Evolutionary conservation across 2,113 vertebrate genomes (phyloP), one percentile per base, ranked within the genome.

Genomic region (Ceyx melanurus): DNA sequence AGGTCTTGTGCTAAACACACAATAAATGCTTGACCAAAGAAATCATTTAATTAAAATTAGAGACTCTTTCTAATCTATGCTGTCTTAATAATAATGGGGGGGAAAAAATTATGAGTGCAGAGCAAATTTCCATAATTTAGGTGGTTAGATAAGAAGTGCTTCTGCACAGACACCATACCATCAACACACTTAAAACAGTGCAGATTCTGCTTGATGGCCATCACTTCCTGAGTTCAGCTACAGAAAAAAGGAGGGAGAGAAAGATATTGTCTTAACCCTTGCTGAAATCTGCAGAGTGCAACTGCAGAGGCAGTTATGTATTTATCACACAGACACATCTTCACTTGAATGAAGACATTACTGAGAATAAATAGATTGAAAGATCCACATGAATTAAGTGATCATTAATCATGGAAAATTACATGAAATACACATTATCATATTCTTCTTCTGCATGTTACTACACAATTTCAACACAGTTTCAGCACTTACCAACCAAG

Each of bases 391-490:
- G 3, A 72, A 88, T 62, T n/a, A 42, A 26, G 16, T 50, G 56
- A 54, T 35, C 17, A 21, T 5, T 35, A 4, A 20, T 8, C 20
- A 51, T 0, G 1, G 61, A 48, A 82, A 58, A 43, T 9, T 0
- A 56, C 22, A 65, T 15, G 22, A 88, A 80, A 84, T 48, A 48
- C 3, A 53, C 0, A 0, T 50, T 33, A 5, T 19, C 7, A 31
- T n/a, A 31, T 33, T 89, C 53, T 82, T 26, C 14, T 62, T 57
- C 40, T 54, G 5, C 4, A 11, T 45, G 21, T 50, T 88, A 25
- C 16, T 58, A 46, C 25, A 3, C 15, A 12, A 29, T 54, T 62
- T 76, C 54, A 80, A 31, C 37, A 4, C 16, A 11, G 28, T 60
- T 64, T 77, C 46, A 81, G n/a, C 40, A 50, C 26, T 82, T 65